A percentile compares a stretch with the other conserved stretches of the same genome.
Evolutionary conservation across 2,888 invertebrate genomes (phyloP).

Genomic region (Flexamia atlantica): DNA sequence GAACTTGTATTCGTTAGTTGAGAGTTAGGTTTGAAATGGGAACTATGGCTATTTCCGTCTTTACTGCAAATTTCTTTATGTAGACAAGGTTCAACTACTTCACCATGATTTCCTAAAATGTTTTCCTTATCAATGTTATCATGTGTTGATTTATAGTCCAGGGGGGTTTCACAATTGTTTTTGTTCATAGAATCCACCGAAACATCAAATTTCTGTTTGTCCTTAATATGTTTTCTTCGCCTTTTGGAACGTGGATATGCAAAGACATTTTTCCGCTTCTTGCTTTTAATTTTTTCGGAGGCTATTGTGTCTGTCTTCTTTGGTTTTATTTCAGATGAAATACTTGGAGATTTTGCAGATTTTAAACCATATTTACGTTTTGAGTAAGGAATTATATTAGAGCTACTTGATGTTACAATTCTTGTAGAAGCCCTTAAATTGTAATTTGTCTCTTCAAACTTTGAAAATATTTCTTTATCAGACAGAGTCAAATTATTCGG

Average conservation of each 20-base stretch:
- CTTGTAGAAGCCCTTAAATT: conserved; percentile 51
- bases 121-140: background rate
- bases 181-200: background rate
- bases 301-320: background rate
- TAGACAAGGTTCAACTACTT: background rate
- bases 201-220: conserved; percentile 30
- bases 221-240: conserved; percentile 31
- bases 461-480: conserved; percentile 33
- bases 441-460: conserved; percentile 51
- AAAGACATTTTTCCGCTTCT: conserved; percentile 40
- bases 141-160: background rate
- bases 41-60: background rate
- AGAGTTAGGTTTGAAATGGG: background rate
- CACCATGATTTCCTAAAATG: background rate
- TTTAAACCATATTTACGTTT: conserved; percentile 51
- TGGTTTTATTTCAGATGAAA: conserved; percentile 2
- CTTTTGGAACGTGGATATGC: conserved; percentile 43
- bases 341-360: background rate
- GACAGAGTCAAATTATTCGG: background rate
- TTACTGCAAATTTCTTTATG: background rate
- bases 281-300: conserved; percentile 17
- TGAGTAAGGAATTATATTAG: conserved; percentile 51
- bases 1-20: background rate
- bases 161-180: conserved; percentile 12
- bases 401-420: conserved; percentile 52